Evolutionary conservation across 1,140 invertebrate species (phyloP), one percentile per base, ranked within the genome.

Genomic region (Trichonephila inaurata): DNA sequence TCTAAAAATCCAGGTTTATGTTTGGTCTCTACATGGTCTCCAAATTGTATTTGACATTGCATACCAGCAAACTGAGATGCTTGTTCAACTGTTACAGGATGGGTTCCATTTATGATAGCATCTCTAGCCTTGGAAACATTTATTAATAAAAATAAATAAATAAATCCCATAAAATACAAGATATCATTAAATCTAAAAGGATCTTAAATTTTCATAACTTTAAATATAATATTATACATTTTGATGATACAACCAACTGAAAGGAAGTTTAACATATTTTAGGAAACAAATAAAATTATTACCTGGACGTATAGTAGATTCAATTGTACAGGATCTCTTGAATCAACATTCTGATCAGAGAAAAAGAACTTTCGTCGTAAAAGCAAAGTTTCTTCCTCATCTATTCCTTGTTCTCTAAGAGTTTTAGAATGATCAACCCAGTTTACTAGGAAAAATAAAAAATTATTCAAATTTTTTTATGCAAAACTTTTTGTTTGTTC

Each of bases 361-460:
- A 99, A 99, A 97, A 99, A 99, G 96, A 99, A 99, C 96, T 99
- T 99, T 91, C 99, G 96, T 85, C 98, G 96, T 61, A 99, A 96
- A 16, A 99, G 96, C 10, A 99, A 97, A 18, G 98, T 98, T 96
- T 99, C 98, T 19, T 97, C 97, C 95, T 99, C 98, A 95, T 98
- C 98, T 81, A 99, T 98, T 81, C 98, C 99, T 96, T 99, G 99
- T 96, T 99, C 99, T 88, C 99, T 96, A 21, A 99, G 96, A 0
- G 99, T 99, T 96, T 99, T 99, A 28, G 98, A 97, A 85, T 99
- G 98, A 96, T 99, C 99, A 94, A 99, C 97, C 99, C 99, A 99
- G 96, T 99, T 99, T 91, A 99, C 98, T 99, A 95, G 77, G 96
- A 96, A 93, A 61, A 40, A 18, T n/a, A n/a, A 40, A 51, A 6